A percentile compares a stretch with the other conserved stretches of the same genome.
Evolutionary conservation across 2,797 vertebrate genomes (phyloP).

Genomic region (Lutjanus argentimaculatus): DNA sequence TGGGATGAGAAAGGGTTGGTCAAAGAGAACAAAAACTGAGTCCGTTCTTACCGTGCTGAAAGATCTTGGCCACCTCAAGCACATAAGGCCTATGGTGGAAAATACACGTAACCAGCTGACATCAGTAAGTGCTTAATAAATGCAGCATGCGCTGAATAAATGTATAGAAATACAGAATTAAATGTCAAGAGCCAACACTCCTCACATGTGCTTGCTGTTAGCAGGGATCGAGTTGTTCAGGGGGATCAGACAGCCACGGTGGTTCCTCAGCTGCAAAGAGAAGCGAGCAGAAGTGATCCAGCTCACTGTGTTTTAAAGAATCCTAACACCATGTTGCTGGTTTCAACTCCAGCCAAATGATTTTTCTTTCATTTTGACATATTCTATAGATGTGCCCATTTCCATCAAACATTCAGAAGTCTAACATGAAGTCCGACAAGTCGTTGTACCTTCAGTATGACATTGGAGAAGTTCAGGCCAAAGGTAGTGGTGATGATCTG

Average conservation of each 20-base stretch:
- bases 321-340: background rate
- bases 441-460: slow-evolving; percentile 77
- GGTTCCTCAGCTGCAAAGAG: slow-evolving; percentile 82
- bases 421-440: background rate
- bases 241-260: slow-evolving; percentile 80
- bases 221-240: slow-evolving; percentile 77
- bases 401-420: background rate
- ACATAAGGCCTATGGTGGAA: slow-evolving; percentile 80
- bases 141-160: background rate
- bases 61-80: slow-evolving; percentile 83
- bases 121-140: slow-evolving; percentile 1
- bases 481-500: slow-evolving; percentile 81
- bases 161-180: background rate
- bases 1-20: background rate
- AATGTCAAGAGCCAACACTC: background rate
- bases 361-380: background rate
- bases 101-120: background rate
- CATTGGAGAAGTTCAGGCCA: slow-evolving; percentile 66
- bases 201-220: slow-evolving; percentile 81
- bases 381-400: background rate
- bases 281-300: background rate
- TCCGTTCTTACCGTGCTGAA: slow-evolving; percentile 84
- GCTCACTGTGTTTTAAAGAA: background rate
- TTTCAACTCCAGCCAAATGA: background rate
- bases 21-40: slow-evolving; percentile 2